Base-by-base conservation (phyloP, 2,888 invertebrate species). In the Ornithoptera alexandrae region DNA sequence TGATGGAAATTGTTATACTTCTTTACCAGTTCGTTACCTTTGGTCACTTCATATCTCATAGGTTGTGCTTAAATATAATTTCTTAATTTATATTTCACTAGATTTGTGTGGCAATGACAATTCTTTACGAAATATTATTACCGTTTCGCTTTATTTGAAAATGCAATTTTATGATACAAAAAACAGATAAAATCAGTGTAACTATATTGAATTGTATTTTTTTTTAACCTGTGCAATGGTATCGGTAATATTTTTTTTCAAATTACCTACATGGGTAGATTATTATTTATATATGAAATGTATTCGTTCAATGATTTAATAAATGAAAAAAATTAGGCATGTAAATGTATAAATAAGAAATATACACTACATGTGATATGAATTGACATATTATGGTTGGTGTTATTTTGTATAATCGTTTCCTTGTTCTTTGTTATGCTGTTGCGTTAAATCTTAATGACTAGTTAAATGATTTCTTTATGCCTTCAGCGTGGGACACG, bases 41-140 rank as follows among this genome's bases (percentile, higher is more conserved):
- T 4, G 18, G 10, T 17, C 17, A 50, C 50, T 53, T 46, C n/a
- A 53, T 53, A n/a, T 53, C 53, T 18, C 53, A 53, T 18, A 50
- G 1, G 15, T 53, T 53, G 46, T 46, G 46, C 15, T 46, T 22
- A 22, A 22, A 22, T 42, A 42, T 50, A 12, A 50, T 50, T 18
- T 50, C 50, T 18, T 53, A n/a, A 53, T 18, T 53, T 53, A 7
- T 53, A 53, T 53, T 53, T 63, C 50, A 50, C 20, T 58, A 59
- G 30, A 58, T 24, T 62, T 17, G n/a, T 24, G 62, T 62, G 62
- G 42, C 62, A 63, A 62, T 68, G 46, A 62, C 57, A 62, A 67
- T 62, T 46, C 62, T 30, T 10, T 42, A 57, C 39, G 17, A 46
- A 68, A 12, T 53, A 60, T 36, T 60, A 68, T 50, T 68, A 30